Percentiles rank a stretch among this genome's conserved stretches.
These are phyloP conservation scores for Oligia latruncula DNA, from an alignment of 2,888 invertebrate genomes.

Conservation along the genomic window DNA sequence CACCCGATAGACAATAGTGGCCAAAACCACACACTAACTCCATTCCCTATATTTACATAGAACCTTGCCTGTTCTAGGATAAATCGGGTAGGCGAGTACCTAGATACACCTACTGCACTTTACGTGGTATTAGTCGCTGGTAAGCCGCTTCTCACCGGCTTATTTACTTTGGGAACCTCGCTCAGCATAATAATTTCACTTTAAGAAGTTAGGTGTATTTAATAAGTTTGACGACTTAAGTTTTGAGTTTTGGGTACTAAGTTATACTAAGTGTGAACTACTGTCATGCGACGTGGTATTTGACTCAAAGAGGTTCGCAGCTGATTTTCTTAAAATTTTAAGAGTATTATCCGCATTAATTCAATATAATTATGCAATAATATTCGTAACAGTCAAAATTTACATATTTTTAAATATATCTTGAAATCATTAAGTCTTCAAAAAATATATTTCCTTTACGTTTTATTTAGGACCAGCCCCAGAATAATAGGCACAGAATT, in stretches of 20 bases:
- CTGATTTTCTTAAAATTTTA: neutral
- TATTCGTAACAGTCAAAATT: neutral
- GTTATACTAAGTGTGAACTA: neutral
- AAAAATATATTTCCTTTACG: neutral
- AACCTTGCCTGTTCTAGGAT: neutral
- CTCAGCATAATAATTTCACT: slow-evolving; percentile 54
- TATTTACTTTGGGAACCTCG: slow-evolving; percentile 27
- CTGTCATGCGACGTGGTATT: neutral
- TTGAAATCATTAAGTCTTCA: neutral
- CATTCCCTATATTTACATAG: slow-evolving; percentile 39
- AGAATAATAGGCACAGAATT: slow-evolving; percentile 16
- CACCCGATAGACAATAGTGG: slow-evolving; percentile 4
- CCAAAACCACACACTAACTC: slow-evolving; percentile 36
- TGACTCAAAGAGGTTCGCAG: too few species aligned
- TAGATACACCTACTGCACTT: slow-evolving; percentile 12
- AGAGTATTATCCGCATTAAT: neutral
- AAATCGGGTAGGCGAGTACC: slow-evolving; percentile 22
- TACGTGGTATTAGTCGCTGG: slow-evolving; percentile 3
- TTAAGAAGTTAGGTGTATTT: slow-evolving; percentile 44
- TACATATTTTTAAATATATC: neutral
- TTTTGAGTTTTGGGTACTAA: slow-evolving; percentile 20
- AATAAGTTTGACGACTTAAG: slow-evolving; percentile 41
- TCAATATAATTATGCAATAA: neutral
- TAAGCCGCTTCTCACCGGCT: slow-evolving; percentile 31
- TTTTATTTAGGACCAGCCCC: neutral